Evolutionary conservation across 2,888 invertebrate species (phyloP), one percentile per base, ranked within the genome.

Genomic region (Stenurella melanura): DNA sequence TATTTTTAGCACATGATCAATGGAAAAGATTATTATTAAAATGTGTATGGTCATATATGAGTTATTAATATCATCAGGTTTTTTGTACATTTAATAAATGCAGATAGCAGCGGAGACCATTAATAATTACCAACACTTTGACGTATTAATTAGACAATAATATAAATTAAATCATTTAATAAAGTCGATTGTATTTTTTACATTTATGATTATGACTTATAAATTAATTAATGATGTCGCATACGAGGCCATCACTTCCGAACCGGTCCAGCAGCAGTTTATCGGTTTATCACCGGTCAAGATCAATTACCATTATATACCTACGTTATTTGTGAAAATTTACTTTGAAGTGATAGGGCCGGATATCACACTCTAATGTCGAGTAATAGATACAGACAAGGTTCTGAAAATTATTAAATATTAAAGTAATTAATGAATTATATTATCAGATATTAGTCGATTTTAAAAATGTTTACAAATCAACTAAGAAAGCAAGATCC

Each of bases 151-250:
- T 61, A 70, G 70, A 70, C 70, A 70, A 70, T 70, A 70, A 70
- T 60, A 70, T 42, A 70, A 70, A 70, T 70, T 38, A 60, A 70
- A 60, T 60, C 60, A 42, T 60, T 70, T 70, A 70, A 70, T 70
- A 60, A 70, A 70, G 70, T 70, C 60, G 38, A 18, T 56, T 9
- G 60, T 58, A 70, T 70, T 70, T 70, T 58, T 58, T 70, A 60
- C 70, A 58, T 69, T 70, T 42, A 30, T 56, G 70, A 70, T 70
- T 64, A 70, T 70, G 60, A 19, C 77, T 81, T 81, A 80, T 81
- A 80, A 83, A 83, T 82, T 83, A 81, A 82, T 83, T 83, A 83
- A 82, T 82, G 83, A 80, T 81, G 83, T 83, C 81, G 76, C 80
- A 71, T 79, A 76, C 80, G 75, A 71, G 75, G 69, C 79, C 80